Percentiles rank a stretch among this genome's conserved stretches.
phyloP scores from a whole-genome alignment of 2,888 invertebrate species.

The Temnothorax rugatulus region DNA sequence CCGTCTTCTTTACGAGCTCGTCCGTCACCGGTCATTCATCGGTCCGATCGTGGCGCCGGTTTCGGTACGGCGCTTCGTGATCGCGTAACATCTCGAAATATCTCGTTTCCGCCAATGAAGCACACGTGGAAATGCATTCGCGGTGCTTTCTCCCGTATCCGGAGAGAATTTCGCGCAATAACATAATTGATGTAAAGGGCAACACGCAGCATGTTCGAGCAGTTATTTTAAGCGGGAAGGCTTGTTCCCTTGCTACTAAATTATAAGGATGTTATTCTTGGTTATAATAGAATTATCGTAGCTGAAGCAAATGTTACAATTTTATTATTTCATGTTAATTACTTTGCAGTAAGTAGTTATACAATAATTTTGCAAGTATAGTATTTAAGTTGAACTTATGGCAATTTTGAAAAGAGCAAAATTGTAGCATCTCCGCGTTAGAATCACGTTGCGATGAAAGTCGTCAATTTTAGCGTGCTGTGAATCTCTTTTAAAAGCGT shows the following conservation, averaged over 20 bases:
- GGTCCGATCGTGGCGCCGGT: constrained; percentile 53
- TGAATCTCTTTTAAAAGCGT: constrained; percentile 26
- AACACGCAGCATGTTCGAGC: neutral
- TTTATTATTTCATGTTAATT: neutral
- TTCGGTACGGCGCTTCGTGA: constrained; percentile 42
- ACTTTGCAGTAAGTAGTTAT: neutral
- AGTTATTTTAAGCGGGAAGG: constrained; percentile 4
- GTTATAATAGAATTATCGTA: constrained; percentile 3
- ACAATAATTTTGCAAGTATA: neutral
- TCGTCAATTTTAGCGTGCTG: constrained; percentile 24
- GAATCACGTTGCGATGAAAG: neutral
- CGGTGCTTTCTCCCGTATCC: neutral
- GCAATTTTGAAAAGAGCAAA: neutral
- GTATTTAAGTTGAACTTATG: neutral
- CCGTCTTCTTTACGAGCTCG: constrained; percentile 72
- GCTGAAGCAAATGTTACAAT: neutral
- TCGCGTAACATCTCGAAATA: constrained; percentile 57
- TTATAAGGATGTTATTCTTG: neutral
- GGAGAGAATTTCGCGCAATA: neutral
- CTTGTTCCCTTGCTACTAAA: neutral
- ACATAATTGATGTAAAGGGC: constrained; percentile 2
- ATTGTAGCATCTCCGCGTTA: neutral
- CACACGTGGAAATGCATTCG: neutral
- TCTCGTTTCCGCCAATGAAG: constrained; percentile 18
- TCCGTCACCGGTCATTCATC: constrained; percentile 71